Conservation (phyloP, 2,888 invertebrate species). For the Cordylochernes scorpioides region DNA sequence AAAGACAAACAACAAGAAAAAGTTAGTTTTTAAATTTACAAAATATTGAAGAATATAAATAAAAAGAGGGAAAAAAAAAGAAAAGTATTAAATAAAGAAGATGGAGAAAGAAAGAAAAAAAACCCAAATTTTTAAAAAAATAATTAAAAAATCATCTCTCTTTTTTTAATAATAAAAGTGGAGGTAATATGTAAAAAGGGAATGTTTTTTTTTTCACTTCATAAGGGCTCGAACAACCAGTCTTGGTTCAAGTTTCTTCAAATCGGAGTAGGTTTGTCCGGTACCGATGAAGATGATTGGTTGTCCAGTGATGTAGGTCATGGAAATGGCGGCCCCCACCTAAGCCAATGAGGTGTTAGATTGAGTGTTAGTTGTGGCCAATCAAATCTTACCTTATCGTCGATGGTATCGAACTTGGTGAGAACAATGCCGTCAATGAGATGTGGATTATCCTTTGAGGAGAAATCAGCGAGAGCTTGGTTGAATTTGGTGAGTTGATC, state of each 20-base stretch:
- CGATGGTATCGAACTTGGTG: constrained; percentile 98
- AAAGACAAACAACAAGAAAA: too few species aligned
- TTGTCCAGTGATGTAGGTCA: constrained; percentile 99
- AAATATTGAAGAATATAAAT: too few species aligned
- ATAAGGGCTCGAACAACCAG: constrained; percentile 86
- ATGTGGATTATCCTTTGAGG: constrained; percentile 46
- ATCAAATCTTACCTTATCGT: constrained; percentile 75
- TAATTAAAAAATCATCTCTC: too few species aligned
- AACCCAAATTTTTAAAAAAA: too few species aligned
- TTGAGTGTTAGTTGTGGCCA: neutral
- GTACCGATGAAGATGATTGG: constrained; percentile 98
- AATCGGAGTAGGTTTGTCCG: constrained; percentile 92
- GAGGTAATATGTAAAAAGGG: too few species aligned
- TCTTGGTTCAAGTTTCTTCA: constrained; percentile 81
- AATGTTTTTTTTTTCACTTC: too few species aligned
- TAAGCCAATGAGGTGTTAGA: constrained; percentile 15
- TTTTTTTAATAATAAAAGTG: too few species aligned
- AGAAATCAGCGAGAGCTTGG: constrained; percentile 80
- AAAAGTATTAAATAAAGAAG: too few species aligned
- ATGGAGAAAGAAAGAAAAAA: too few species aligned
- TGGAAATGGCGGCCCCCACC: constrained; percentile 95
- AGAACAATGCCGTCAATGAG: constrained; percentile 95
- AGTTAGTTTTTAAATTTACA: too few species aligned
- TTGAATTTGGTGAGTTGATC: constrained; percentile 98
- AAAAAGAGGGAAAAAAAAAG: too few species aligned